A percentile compares a stretch with the other conserved stretches of the same genome.
These are phyloP conservation scores for Synanthedon vespiformis DNA, from an alignment of 2,888 invertebrate species.

Conservation along the genomic window DNA sequence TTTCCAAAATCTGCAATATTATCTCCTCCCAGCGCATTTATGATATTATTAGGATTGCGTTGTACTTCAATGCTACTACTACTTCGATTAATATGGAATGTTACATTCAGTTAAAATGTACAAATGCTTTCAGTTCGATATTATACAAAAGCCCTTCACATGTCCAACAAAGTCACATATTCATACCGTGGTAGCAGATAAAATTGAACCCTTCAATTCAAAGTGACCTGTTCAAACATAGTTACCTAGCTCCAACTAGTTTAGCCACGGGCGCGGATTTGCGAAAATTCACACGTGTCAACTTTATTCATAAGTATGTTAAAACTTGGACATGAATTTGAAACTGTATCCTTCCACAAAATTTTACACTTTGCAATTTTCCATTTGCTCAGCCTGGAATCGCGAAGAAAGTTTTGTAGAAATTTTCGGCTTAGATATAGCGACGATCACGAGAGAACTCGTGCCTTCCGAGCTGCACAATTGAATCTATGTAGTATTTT, in stretches of 20 bases:
- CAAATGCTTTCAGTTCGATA: no score
- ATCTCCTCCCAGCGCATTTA: no score
- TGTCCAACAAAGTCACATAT: background rate
- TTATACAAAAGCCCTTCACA: background rate
- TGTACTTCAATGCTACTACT: no score
- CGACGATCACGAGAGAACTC: no score
- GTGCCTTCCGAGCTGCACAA: no score
- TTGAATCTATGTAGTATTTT: no score
- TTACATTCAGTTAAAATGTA: no score
- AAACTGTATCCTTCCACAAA: background rate
- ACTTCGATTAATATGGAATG: no score
- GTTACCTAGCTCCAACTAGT: slow-evolving; percentile 1
- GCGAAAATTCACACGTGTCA: slow-evolving; percentile 4
- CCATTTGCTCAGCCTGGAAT: slow-evolving; percentile 1
- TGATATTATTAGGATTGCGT: no score
- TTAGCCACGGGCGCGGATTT: slow-evolving; percentile 4
- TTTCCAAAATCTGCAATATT: no score
- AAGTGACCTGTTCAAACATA: slow-evolving; percentile 5
- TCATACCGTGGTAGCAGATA: background rate
- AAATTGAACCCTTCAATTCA: slow-evolving; percentile 5
- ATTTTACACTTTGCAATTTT: background rate
- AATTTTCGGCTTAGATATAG: background rate
- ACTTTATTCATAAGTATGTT: slow-evolving; percentile 5
- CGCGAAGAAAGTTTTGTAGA: background rate
- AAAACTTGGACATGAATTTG: slow-evolving; percentile 3